Evolutionary conservation across 2,113 vertebrate genomes (phyloP).

Genomic region (Nerophis ophidion): DNA sequence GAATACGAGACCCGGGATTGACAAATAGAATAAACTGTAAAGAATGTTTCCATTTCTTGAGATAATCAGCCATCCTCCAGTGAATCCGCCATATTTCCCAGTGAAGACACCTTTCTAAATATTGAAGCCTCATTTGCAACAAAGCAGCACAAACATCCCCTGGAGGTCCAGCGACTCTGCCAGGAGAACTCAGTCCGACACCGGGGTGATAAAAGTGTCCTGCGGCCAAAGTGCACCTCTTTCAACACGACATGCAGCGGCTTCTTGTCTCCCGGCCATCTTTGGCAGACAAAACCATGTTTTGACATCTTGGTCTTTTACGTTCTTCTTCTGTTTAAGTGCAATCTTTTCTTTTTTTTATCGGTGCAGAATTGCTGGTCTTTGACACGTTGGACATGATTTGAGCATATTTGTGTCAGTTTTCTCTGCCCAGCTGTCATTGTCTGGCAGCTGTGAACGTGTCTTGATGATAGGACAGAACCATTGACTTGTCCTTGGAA

Average conservation of each 20-base stretch:
- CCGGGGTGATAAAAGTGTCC: conserved; percentile 51
- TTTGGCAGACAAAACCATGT: conserved; percentile 61
- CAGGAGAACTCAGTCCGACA: conserved; percentile 35
- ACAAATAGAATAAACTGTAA: conserved; percentile 32
- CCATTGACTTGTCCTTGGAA: conserved; percentile 39
- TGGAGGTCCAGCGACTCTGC: conserved; percentile 27
- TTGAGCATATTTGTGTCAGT: conserved; percentile 51
- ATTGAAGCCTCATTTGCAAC: conserved; percentile 45
- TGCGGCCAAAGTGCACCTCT: conserved; percentile 51
- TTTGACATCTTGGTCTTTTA: conserved; percentile 54
- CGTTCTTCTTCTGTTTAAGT: conserved; percentile 33
- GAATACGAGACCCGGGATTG: background rate
- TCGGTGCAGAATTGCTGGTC: conserved; percentile 42
- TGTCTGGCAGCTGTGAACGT: conserved; percentile 47
- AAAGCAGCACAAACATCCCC: conserved; percentile 47
- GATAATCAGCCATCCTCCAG: conserved; percentile 36
- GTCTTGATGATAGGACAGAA: conserved; percentile 36
- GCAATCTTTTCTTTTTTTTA: conserved; percentile 28
- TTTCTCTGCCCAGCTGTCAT: conserved; percentile 23
- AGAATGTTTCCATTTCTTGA: conserved; percentile 30
- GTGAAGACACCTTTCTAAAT: conserved; percentile 36
- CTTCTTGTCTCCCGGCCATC: conserved; percentile 60
- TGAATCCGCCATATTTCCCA: conserved; percentile 39
- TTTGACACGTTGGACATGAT: conserved; percentile 57
- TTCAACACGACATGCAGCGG: conserved; percentile 67